Evolutionary conservation across 2,888 invertebrate species (phyloP).

Genomic region (Miltochrista miniata): DNA sequence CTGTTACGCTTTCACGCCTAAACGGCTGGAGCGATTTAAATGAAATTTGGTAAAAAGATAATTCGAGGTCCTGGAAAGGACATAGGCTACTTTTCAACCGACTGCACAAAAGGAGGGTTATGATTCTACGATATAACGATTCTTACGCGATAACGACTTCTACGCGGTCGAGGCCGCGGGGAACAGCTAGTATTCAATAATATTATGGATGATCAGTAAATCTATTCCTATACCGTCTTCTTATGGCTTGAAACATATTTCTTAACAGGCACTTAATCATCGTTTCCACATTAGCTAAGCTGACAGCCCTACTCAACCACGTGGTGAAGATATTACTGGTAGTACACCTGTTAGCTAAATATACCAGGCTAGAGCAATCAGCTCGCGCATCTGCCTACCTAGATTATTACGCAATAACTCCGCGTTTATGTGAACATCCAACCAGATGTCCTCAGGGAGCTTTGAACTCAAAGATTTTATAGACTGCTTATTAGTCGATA

Average conservation of each 20-base stretch:
- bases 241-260: not conserved
- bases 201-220: not conserved
- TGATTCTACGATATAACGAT: no score
- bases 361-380: slow-evolving; percentile 69
- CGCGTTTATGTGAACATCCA: slow-evolving; percentile 57
- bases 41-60: no score
- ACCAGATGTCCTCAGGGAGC: slow-evolving; percentile 67
- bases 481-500: slow-evolving; percentile 38
- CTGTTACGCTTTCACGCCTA: no score
- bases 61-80: no score
- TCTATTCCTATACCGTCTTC: not conserved
- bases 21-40: no score
- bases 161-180: no score
- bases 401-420: slow-evolving; percentile 77
- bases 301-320: slow-evolving; percentile 65
- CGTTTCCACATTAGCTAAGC: not conserved
- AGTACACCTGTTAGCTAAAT: slow-evolving; percentile 77
- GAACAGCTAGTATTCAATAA: no score
- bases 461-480: slow-evolving; percentile 66
- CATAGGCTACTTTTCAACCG: no score
- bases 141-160: no score
- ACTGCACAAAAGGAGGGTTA: no score
- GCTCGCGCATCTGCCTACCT: slow-evolving; percentile 72
- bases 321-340: slow-evolving; percentile 51
- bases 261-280: not conserved